Evolutionary conservation across 2,113 vertebrate species (phyloP).

Genomic region (Nothobranchius kuhntae): DNA sequence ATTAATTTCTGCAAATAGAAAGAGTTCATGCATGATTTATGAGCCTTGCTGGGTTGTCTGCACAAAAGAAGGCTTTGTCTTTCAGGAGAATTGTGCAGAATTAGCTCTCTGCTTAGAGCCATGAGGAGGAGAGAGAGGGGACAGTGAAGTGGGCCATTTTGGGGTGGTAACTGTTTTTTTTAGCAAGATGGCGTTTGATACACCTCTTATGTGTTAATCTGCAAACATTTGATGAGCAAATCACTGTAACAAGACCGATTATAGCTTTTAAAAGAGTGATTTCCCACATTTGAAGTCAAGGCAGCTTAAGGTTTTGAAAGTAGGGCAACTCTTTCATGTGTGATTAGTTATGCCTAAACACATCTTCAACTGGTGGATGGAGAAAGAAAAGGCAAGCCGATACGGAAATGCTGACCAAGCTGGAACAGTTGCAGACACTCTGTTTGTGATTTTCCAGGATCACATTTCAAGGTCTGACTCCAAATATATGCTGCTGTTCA

Average conservation of each 20-base stretch:
- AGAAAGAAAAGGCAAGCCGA: conserved; percentile 10
- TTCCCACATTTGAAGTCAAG: conserved; percentile 44
- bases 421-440: conserved; percentile 48
- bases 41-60: conserved; percentile 8
- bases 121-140: not conserved
- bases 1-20: conserved; percentile 41
- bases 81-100: conserved; percentile 1
- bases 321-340: conserved; percentile 60
- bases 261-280: conserved; percentile 41
- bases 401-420: conserved; percentile 26
- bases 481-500: not conserved
- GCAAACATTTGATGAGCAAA: conserved; percentile 12
- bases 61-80: conserved; percentile 11
- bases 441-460: conserved; percentile 18
- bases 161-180: not conserved
- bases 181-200: conserved; percentile 7
- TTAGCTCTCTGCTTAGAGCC: conserved; percentile 14
- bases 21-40: conserved; percentile 53
- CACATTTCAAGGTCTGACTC: not conserved
- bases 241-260: conserved; percentile 32
- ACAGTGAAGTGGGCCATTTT: too few relatives aligned
- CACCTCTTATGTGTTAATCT: conserved; percentile 23
- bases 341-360: conserved; percentile 47
- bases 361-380: conserved; percentile 6
- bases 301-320: conserved; percentile 46